These are phyloP conservation scores for Euwallacea similis DNA, from an alignment of 1,140 invertebrate species.

Conservation along the genomic window DNA sequence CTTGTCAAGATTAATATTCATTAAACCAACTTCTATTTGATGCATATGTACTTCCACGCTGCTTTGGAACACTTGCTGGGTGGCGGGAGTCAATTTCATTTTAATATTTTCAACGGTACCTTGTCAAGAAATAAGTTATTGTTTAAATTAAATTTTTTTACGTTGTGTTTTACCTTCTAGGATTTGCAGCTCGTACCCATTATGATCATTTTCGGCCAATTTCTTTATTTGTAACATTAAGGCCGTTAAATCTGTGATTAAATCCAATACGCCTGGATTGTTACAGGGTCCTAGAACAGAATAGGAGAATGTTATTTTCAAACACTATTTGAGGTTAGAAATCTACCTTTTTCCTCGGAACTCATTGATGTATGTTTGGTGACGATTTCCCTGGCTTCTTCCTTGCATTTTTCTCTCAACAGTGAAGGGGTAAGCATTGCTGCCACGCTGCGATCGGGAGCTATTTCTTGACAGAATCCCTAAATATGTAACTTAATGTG, in stretches of 20 bases:
- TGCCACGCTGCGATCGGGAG: slow-evolving; percentile 82
- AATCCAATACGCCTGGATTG: slow-evolving; percentile 66
- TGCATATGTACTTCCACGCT: slow-evolving; percentile 90
- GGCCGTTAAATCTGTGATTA: slow-evolving; percentile 87
- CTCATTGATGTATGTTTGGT: slow-evolving; percentile 68
- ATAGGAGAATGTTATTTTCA: not conserved
- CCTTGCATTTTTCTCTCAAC: slow-evolving; percentile 81
- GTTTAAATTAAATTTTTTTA: not conserved
- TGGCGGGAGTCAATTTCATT: slow-evolving; percentile 73
- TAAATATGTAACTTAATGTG: slow-evolving; percentile 14
- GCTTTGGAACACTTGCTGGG: slow-evolving; percentile 85
- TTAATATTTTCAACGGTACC: slow-evolving; percentile 84
- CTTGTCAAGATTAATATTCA: slow-evolving; percentile 43
- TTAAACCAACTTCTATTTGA: slow-evolving; percentile 84
- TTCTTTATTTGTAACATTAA: slow-evolving; percentile 92
- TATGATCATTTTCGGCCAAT: slow-evolving; percentile 85
- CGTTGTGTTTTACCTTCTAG: slow-evolving; percentile 68
- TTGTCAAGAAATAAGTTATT: slow-evolving; percentile 6
- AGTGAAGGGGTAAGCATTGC: slow-evolving; percentile 86
- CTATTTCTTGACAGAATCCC: slow-evolving; percentile 80
- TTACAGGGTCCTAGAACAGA: slow-evolving; percentile 49
- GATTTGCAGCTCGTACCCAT: slow-evolving; percentile 89
- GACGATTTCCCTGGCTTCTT: slow-evolving; percentile 82
- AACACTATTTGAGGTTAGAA: not conserved
- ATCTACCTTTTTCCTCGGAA: slow-evolving; percentile 55